phyloP scores from a whole-genome alignment of 2,797 vertebrate species.

The Crax fasciolata region DNA sequence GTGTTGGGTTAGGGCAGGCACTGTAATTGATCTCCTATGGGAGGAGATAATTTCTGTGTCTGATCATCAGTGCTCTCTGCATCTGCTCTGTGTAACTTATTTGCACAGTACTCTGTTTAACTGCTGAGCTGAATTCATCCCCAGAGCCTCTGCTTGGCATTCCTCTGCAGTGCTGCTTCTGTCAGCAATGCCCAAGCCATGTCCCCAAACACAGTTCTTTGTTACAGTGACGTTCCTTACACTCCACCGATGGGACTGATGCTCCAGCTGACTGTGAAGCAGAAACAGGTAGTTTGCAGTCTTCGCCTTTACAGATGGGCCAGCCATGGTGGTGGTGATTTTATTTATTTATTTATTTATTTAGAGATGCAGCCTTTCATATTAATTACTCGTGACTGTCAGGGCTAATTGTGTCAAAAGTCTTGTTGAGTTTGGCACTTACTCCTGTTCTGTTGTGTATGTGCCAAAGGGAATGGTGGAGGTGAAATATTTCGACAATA shows the following conservation, averaged over 20 bases:
- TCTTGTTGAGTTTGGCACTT: background rate
- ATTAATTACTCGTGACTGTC: background rate
- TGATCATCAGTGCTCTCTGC: background rate
- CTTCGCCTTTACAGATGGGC: background rate
- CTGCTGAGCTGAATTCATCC: background rate
- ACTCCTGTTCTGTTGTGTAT: background rate
- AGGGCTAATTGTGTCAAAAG: background rate
- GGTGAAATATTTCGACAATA: background rate
- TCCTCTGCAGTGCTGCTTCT: background rate
- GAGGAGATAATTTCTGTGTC: background rate
- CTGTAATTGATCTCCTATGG: background rate
- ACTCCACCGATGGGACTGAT: background rate
- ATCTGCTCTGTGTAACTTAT: background rate
- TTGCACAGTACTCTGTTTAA: background rate
- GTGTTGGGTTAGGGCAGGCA: background rate
- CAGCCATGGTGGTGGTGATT: background rate
- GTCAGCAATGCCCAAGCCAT: background rate
- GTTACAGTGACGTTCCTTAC: background rate
- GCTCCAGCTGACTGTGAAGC: background rate
- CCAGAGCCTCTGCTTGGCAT: background rate
- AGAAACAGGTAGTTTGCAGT: background rate
- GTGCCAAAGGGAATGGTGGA: background rate
- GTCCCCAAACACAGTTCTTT: background rate
- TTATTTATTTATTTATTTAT: background rate
- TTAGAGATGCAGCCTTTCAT: background rate